phyloP scores from a whole-genome alignment of 2,888 invertebrate genomes.

The Meteorus cinctellus region DNA sequence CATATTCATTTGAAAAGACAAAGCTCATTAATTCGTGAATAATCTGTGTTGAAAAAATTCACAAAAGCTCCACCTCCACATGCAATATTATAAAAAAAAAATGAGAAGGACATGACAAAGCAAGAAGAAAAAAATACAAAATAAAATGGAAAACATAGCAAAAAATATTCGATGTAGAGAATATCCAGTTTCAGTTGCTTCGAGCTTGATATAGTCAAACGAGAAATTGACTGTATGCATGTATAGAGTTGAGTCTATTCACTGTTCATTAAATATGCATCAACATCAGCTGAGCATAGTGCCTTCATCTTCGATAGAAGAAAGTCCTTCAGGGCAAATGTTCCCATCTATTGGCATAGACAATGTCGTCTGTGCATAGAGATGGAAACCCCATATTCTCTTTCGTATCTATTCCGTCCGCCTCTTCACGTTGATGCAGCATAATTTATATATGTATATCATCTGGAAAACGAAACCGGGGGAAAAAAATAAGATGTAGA shows the following conservation, averaged over 20 bases:
- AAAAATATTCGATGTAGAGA: background rate
- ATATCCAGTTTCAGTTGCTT: slow-evolving; percentile 1
- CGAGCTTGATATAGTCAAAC: background rate
- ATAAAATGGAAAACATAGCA: background rate
- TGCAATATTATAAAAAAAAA: background rate
- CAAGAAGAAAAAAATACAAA: background rate
- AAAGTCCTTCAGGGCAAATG: slow-evolving; percentile 22
- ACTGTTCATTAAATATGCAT: slow-evolving; percentile 29
- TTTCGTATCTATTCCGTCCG: slow-evolving; percentile 9
- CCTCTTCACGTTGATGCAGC: slow-evolving; percentile 14
- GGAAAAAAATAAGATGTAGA: background rate
- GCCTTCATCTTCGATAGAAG: slow-evolving; percentile 19
- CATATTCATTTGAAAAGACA: no score
- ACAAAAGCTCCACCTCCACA: background rate
- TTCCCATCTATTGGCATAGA: slow-evolving; percentile 22
- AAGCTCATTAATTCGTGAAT: no score
- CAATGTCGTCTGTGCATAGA: slow-evolving; percentile 20
- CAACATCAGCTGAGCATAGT: slow-evolving; percentile 10
- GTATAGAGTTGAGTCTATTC: slow-evolving; percentile 2
- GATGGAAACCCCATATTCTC: slow-evolving; percentile 20
- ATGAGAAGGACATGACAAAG: background rate
- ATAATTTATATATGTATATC: slow-evolving; percentile 20
- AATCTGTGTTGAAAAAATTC: no score
- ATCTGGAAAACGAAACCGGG: background rate
- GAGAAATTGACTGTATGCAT: background rate